A percentile compares a stretch with the other conserved stretches of the same genome.
Evolutionary conservation across 2,113 vertebrate genomes (phyloP).

Genomic region (Macrotis lagotis): DNA sequence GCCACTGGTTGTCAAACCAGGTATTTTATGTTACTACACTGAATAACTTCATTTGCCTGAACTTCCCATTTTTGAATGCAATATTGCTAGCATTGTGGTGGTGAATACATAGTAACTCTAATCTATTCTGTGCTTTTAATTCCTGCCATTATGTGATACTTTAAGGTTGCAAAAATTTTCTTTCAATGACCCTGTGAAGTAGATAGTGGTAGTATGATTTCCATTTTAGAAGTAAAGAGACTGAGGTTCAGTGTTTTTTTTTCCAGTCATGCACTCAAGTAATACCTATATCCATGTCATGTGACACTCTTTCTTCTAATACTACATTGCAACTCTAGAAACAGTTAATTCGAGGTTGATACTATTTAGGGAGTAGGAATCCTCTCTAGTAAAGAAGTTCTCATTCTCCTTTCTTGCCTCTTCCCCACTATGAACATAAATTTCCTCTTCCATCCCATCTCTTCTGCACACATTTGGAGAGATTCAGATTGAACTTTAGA

Average conservation of each 20-base stretch:
- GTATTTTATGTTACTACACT: neutral
- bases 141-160: neutral
- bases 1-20: neutral
- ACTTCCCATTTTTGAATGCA: neutral
- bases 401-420: neutral
- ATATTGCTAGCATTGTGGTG: neutral
- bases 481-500: neutral
- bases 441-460: fast-evolving
- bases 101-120: neutral
- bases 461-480: no score
- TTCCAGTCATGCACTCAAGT: neutral
- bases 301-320: neutral
- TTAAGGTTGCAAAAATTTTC: neutral
- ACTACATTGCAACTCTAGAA: neutral
- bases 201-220: neutral
- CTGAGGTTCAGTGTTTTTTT: neutral
- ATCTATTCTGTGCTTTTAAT: neutral
- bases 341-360: neutral
- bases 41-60: neutral
- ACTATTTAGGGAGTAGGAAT: neutral
- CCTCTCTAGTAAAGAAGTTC: neutral
- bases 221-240: neutral
- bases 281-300: neutral
- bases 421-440: neutral
- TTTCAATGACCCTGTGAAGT: neutral